Conservation (phyloP, 2,113 vertebrate genomes). For the Bambusicola thoracicus region DNA sequence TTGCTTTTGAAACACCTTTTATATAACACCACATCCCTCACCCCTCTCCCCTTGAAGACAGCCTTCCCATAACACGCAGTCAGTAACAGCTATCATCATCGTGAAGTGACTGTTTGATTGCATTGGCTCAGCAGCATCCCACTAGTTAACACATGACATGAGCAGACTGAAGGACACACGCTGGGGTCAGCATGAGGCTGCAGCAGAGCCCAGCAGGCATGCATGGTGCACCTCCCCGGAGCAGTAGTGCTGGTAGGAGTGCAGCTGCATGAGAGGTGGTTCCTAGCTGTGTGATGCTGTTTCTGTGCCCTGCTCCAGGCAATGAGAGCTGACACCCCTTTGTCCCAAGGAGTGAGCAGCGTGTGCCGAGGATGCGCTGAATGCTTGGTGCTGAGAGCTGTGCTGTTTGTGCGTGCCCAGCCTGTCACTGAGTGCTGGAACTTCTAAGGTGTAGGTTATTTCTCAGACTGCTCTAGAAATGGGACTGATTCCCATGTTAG, state of each 20-base stretch:
- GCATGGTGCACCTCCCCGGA: accelerated
- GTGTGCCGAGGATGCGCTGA: neutral
- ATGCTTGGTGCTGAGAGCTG: neutral
- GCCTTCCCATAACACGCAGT: accelerated
- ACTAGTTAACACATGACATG: neutral
- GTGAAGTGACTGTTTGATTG: accelerated
- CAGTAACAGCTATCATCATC: neutral
- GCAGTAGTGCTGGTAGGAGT: neutral
- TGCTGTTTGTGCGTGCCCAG: neutral
- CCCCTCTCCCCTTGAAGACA: neutral
- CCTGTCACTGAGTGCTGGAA: neutral
- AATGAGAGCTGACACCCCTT: neutral
- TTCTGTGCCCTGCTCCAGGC: neutral
- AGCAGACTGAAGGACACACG: too few species aligned
- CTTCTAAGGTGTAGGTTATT: neutral
- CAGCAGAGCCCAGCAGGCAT: neutral
- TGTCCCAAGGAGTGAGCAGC: neutral
- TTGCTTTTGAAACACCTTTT: slow-evolving; percentile 36
- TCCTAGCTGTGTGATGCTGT: neutral
- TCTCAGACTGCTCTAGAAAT: neutral
- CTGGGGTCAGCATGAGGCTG: neutral
- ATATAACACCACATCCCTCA: neutral
- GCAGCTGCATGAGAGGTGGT: neutral
- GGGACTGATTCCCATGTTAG: neutral
- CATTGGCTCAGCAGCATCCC: neutral